Evolutionary conservation across 2,113 vertebrate species (phyloP).

Genomic region (chimpanzee (Pan troglodytes)): DNA sequence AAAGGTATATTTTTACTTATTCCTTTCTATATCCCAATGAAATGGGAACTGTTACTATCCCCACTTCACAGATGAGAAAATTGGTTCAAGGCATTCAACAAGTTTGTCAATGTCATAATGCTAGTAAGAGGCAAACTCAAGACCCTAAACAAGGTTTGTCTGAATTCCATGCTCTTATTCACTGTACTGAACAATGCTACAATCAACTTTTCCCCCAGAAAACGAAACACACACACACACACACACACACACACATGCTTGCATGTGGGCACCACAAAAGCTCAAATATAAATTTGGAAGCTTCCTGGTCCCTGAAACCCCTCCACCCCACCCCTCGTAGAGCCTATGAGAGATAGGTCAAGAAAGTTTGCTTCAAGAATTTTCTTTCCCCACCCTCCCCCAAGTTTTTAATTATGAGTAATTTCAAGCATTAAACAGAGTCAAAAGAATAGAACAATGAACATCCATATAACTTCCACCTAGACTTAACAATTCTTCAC

Average conservation of each 20-base stretch:
- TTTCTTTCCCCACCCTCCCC: not conserved
- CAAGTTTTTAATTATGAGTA: not conserved
- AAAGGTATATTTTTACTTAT: not conserved
- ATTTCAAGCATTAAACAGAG: not conserved
- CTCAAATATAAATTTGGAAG: not conserved
- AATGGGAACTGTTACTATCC: not conserved
- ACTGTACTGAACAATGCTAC: not conserved
- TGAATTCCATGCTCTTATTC: not conserved
- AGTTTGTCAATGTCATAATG: not conserved
- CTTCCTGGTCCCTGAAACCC: not conserved
- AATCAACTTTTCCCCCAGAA: not conserved
- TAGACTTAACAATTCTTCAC: not conserved
- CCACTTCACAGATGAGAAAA: not conserved
- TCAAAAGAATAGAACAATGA: not conserved
- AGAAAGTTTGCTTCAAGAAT: not conserved
- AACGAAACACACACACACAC: not conserved
- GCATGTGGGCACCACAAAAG: not conserved
- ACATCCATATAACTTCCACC: not conserved
- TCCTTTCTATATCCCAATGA: not conserved
- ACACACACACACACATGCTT: not conserved
- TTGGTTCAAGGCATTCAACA: not conserved
- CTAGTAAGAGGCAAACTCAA: constrained; percentile 3
- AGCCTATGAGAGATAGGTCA: not conserved
- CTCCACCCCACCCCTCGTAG: not conserved
- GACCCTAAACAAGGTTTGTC: not conserved